These are phyloP conservation scores for Drosophila mulleri DNA, from an alignment of 2,888 invertebrate genomes.

Conservation along the genomic window DNA sequence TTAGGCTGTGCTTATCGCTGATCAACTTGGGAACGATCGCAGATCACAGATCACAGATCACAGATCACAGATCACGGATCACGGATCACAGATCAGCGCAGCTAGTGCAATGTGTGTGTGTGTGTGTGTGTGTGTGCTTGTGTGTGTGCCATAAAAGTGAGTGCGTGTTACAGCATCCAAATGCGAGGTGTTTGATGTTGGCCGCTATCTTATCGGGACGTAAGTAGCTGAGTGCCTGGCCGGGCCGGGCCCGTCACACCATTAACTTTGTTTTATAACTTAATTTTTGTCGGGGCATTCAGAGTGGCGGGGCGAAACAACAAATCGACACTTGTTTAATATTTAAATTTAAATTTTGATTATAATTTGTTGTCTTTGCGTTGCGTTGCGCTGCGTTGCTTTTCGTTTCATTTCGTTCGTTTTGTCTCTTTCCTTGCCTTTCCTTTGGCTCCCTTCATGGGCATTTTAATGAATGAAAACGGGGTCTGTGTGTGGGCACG, in stretches of 20 bases:
- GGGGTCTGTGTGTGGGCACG: constrained; percentile 62
- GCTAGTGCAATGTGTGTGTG: constrained; percentile 10
- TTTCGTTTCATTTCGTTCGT: neutral
- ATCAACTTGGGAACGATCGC: neutral
- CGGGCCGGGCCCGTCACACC: constrained; percentile 42
- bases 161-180: constrained; percentile 55
- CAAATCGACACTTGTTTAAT: constrained; percentile 76
- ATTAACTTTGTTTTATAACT: constrained; percentile 78
- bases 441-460: constrained; percentile 1
- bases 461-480: constrained; percentile 70
- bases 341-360: constrained; percentile 66
- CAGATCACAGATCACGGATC: neutral
- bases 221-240: constrained; percentile 55
- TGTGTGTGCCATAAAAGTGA: constrained; percentile 34
- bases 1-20: neutral
- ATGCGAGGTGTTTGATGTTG: constrained; percentile 40
- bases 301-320: constrained; percentile 10
- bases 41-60: neutral
- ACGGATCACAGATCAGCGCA: constrained; percentile 25
- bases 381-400: too few species aligned
- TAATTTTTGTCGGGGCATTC: constrained; percentile 49
- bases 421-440: neutral
- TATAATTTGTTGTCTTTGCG: constrained; percentile 39
- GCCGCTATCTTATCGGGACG: constrained; percentile 71
- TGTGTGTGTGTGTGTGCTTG: neutral